Evolutionary conservation across 1,140 invertebrate species (phyloP).

Genomic region (Lepidurus couesii): DNA sequence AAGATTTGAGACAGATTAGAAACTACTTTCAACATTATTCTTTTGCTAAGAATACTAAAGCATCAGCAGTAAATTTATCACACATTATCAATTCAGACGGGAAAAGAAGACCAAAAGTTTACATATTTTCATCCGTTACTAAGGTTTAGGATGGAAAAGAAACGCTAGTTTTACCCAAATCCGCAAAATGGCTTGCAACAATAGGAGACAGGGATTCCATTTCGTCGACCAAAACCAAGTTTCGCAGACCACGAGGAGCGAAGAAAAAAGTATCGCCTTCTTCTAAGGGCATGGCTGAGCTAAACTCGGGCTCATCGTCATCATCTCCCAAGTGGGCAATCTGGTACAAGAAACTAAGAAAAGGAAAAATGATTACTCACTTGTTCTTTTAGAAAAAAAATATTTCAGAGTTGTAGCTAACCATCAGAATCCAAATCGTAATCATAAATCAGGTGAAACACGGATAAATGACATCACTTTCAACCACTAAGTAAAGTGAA

Average conservation of each 20-base stretch:
- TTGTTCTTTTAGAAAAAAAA: constrained; percentile 8
- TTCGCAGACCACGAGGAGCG: constrained; percentile 84
- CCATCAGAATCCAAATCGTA: constrained; percentile 34
- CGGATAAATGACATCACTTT: constrained; percentile 35
- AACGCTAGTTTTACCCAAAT: constrained; percentile 43
- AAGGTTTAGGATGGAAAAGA: neutral
- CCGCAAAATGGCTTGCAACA: constrained; percentile 70
- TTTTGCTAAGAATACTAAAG: neutral
- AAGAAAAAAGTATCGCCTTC: constrained; percentile 99
- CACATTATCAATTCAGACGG: constrained; percentile 17
- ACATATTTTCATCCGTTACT: constrained; percentile 19
- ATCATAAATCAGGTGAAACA: constrained; percentile 36
- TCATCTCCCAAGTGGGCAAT: constrained; percentile 98
- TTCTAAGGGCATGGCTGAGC: constrained; percentile 94
- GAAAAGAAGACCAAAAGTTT: constrained; percentile 25
- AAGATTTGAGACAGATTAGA: constrained; percentile 38
- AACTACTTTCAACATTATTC: neutral
- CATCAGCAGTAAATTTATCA: neutral
- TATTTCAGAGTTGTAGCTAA: neutral
- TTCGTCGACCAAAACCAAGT: constrained; percentile 96
- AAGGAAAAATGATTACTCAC: constrained; percentile 20
- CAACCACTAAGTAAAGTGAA: constrained; percentile 32
- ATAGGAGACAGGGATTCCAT: constrained; percentile 95
- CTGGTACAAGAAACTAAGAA: constrained; percentile 67
- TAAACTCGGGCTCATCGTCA: constrained; percentile 98